These are phyloP conservation scores for Phylloscopus trochilus DNA, from an alignment of 2,113 vertebrate genomes.

Conservation along the genomic window DNA sequence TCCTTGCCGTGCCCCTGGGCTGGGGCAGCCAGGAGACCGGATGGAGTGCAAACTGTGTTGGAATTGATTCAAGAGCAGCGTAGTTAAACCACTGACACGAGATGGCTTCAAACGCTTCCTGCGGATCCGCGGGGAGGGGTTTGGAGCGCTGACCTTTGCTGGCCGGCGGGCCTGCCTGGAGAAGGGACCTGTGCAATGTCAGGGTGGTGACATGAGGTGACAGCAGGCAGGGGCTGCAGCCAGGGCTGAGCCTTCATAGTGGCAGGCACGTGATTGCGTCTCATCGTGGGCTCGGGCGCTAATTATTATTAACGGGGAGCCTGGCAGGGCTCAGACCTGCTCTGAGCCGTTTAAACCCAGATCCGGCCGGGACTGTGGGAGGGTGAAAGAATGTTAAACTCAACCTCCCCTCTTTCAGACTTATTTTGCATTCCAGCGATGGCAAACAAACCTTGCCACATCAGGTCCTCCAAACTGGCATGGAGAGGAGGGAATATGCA, in stretches of 20 bases:
- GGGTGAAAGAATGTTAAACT: not conserved
- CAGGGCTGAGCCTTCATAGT: not conserved
- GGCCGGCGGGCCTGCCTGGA: not conserved
- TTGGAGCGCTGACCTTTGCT: constrained; percentile 11
- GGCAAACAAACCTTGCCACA: constrained; percentile 24
- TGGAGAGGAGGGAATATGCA: not conserved
- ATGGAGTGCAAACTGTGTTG: constrained; percentile 28
- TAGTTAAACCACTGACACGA: constrained; percentile 29
- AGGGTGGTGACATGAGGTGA: constrained; percentile 20
- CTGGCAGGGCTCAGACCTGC: not conserved
- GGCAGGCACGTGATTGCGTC: not conserved
- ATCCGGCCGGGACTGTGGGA: not conserved
- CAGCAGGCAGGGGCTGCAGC: constrained; percentile 27
- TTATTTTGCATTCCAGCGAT: constrained; percentile 20
- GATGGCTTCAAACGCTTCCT: constrained; percentile 48
- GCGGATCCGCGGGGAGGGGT: constrained; percentile 12
- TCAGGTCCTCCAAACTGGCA: not conserved
- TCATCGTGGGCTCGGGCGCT: not conserved
- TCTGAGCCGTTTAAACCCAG: not conserved
- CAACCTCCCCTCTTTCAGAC: not conserved
- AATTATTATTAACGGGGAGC: constrained; percentile 10
- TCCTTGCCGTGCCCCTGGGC: constrained; percentile 2
- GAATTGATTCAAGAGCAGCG: constrained; percentile 47
- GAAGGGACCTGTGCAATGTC: not conserved
- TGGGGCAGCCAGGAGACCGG: constrained; percentile 8